phyloP scores from a whole-genome alignment of 2,888 invertebrate genomes.

The Pyrrhia umbra region DNA sequence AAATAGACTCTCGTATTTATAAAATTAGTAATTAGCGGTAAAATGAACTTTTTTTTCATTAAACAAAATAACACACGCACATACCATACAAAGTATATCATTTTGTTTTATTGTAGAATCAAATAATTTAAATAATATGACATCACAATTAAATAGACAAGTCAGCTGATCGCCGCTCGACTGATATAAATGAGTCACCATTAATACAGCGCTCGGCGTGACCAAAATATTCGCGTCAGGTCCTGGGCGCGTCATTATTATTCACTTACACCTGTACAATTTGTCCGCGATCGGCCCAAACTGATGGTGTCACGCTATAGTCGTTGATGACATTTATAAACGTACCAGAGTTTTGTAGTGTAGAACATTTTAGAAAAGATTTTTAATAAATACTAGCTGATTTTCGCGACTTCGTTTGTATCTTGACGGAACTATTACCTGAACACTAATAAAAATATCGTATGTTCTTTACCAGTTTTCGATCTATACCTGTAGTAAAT shows the following conservation, averaged over 20 bases:
- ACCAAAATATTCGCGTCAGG: slow-evolving; percentile 59
- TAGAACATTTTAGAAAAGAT: too few species aligned
- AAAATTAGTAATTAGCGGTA: too few species aligned
- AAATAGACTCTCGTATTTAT: too few species aligned
- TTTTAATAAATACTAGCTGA: too few species aligned
- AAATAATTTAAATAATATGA: slow-evolving; percentile 20
- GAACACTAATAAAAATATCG: too few species aligned
- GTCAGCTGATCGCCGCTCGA: slow-evolving; percentile 35
- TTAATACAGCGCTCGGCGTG: slow-evolving; percentile 58
- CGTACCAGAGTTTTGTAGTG: too few species aligned
- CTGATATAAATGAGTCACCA: slow-evolving; percentile 57
- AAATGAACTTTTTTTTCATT: too few species aligned
- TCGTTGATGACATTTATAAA: background rate
- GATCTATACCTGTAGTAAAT: too few species aligned
- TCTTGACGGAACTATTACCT: too few species aligned
- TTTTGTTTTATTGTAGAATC: too few species aligned
- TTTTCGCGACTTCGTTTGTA: too few species aligned
- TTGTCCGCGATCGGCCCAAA: slow-evolving; percentile 43
- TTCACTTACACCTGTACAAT: slow-evolving; percentile 63
- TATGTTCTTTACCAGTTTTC: too few species aligned
- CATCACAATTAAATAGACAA: slow-evolving; percentile 29
- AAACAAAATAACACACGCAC: background rate
- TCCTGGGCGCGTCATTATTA: slow-evolving; percentile 55
- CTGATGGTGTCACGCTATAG: background rate
- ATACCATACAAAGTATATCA: background rate